These are phyloP conservation scores for Sinodicranocentrus sp. DNA, from an alignment of 2,888 invertebrate species.

Conservation along the genomic window DNA sequence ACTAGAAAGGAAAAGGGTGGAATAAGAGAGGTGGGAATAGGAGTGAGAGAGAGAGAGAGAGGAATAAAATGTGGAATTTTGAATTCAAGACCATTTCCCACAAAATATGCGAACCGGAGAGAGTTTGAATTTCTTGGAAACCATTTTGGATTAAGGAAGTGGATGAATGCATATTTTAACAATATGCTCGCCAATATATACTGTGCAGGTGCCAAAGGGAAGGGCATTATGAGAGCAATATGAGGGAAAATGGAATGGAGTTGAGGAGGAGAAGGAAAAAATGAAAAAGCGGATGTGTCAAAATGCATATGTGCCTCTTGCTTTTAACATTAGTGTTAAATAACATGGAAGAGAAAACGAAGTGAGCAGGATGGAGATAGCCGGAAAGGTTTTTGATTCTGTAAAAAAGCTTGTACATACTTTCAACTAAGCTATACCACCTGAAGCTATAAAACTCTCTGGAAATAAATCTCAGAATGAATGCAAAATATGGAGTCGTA, in stretches of 20 bases:
- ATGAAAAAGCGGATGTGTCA: conserved; percentile 45
- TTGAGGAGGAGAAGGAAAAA: neutral
- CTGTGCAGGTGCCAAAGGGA: conserved; percentile 41
- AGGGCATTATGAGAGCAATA: neutral
- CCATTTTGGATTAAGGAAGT: conserved; percentile 46
- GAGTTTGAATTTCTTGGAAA: conserved; percentile 1
- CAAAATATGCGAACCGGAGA: neutral
- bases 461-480: too few species aligned
- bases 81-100: too few species aligned
- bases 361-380: neutral
- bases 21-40: neutral
- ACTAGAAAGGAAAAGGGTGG: conserved; percentile 7
- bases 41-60: too few species aligned
- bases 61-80: too few species aligned
- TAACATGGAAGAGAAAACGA: conserved; percentile 50
- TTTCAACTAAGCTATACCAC: too few species aligned
- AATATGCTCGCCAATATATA: neutral
- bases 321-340: conserved; percentile 38
- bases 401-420: too few species aligned
- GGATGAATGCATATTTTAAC: conserved; percentile 10
- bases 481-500: too few species aligned
- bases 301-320: conserved; percentile 3
- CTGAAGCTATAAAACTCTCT: too few species aligned
- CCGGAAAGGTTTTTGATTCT: neutral
- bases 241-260: neutral